Conservation (phyloP, 2,113 vertebrate genomes). For the Dicrurus megarhynchus region DNA sequence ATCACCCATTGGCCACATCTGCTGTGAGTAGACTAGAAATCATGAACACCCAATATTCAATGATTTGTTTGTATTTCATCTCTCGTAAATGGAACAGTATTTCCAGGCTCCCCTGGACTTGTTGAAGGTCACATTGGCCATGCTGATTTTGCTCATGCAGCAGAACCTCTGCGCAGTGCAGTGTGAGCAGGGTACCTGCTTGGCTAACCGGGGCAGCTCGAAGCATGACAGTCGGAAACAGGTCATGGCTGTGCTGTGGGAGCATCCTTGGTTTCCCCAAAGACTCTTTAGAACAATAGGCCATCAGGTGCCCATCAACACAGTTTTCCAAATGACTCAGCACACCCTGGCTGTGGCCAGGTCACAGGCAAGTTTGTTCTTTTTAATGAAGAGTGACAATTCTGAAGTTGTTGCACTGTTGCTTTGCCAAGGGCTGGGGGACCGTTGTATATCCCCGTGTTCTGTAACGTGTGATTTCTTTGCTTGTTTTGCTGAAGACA, state of each 20-base stretch:
- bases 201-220: not conserved
- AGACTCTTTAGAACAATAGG: not conserved
- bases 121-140: not conserved
- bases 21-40: not conserved
- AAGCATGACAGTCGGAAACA: not conserved
- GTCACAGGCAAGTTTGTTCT: not conserved
- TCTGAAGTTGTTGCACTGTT: accelerated
- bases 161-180: not conserved
- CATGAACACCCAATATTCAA: not conserved
- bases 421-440: not conserved
- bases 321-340: not conserved
- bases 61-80: not conserved
- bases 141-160: not conserved
- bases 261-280: not conserved
- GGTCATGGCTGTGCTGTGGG: not conserved
- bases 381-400: not conserved
- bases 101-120: not conserved
- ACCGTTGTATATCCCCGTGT: not conserved
- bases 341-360: not conserved
- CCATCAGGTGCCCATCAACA: not conserved
- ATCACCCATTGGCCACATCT: not conserved
- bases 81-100: not conserved
- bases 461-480: not conserved
- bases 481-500: not conserved
- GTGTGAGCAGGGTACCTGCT: not conserved